Base-by-base conservation (phyloP, 1,140 invertebrate species). In the Condylostylus longicornis region DNA sequence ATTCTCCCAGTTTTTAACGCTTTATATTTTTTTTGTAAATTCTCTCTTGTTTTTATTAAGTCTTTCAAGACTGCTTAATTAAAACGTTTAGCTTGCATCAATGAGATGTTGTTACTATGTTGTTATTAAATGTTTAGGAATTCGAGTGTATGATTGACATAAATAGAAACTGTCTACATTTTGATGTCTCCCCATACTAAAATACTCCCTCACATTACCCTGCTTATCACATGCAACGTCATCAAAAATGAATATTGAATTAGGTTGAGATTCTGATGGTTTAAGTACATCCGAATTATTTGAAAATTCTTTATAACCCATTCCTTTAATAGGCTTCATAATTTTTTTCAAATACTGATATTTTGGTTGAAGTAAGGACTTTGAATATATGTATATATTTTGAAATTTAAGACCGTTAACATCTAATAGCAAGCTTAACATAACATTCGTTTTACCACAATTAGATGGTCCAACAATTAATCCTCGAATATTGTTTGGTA, bases 41-140 rank as follows among this genome's bases (percentile, higher is more conserved):
- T 28, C 10, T 42, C 32, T 20, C 22, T 30, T 23, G 41, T 29
- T 36, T 42, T 33, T 20, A 41, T 38, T 5, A 36, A 9, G 15
- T 22, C 20, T 27, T 28, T 28, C 23, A 25, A n/a, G 7, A 25
- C 23, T n/a, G n/a, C n/a, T n/a, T n/a, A n/a, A n/a, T n/a, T n/a
- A n/a, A n/a, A n/a, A n/a, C n/a, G n/a, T n/a, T n/a, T n/a, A n/a
- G n/a, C n/a, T n/a, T n/a, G n/a, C n/a, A n/a, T n/a, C n/a, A n/a
- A n/a, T n/a, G n/a, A n/a, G n/a, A n/a, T n/a, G n/a, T n/a, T n/a
- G n/a, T n/a, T n/a, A n/a, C n/a, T n/a, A n/a, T n/a, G n/a, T n/a
- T n/a, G n/a, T n/a, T n/a, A 60, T 45, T 8, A 62, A 35, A 43
- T 60, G 54, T 50, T 64, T 64, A 8, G 52, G 54, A 27, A 61